Evolutionary conservation across 2,888 invertebrate genomes (phyloP), one percentile per base, ranked within the genome.

Genomic region (Peribatodes rhomboidaria): DNA sequence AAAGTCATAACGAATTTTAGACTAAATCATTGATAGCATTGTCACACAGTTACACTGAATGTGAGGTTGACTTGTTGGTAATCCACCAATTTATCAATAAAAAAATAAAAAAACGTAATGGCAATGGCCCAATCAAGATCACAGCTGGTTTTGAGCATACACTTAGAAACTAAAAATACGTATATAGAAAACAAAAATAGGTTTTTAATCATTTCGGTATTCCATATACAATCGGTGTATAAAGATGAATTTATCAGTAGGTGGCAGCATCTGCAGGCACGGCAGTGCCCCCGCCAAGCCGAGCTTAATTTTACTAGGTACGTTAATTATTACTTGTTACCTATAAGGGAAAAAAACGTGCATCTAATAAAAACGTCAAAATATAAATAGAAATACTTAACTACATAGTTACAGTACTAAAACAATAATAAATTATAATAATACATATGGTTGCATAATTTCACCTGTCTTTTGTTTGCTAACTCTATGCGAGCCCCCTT

Each of bases 391-490:
- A 11, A 11, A 20, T 42, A 18, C 16, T 18, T 18, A 44, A 46
- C 44, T 46, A 46, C 7, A 20, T 44, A 44, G 8, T 22, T 7
- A 46, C 27, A 13, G 27, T 14, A 49, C 31, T 3, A 31, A n/a
- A 9, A 49, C 10, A 46, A 13, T 37, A 22, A 20, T 8, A 33
- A 35, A 37, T 52, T 35, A 27, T 39, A 14, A 39, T 14, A 41
- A n/a, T n/a, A 27, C 14, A 41, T 41, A 41, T 11, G 20, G 18
- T 14, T 16, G 16, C 31, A 46, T 49, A 54, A 41, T 41, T 54
- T 54, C 16, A 54, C 6, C 10, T 42, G 54, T 54, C 14, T 54
- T 42, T 54, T 27, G 11, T 39, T 49, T 14, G 31, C n/a, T n/a
- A n/a, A n/a, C n/a, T n/a, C n/a, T n/a, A n/a, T 31, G 47, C 16